These are phyloP conservation scores for Rhorus exstirpatorius DNA, from an alignment of 2,888 invertebrate genomes.

Conservation along the genomic window DNA sequence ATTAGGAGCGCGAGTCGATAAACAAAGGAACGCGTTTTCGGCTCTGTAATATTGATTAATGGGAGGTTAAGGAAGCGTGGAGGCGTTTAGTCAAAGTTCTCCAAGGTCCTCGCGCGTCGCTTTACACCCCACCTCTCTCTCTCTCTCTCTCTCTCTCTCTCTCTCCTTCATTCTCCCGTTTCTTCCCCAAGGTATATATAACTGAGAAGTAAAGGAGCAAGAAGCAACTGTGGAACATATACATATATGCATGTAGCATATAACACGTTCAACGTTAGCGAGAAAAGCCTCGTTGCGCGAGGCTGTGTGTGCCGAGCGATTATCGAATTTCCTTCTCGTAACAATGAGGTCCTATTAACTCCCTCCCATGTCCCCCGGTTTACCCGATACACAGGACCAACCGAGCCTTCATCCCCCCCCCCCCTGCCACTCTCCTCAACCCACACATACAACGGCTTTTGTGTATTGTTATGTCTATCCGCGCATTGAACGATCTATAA, in stretches of 20 bases:
- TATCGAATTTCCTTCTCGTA: slow-evolving; percentile 86
- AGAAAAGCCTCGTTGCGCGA: slow-evolving; percentile 75
- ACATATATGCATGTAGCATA: slow-evolving; percentile 14
- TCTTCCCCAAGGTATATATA: slow-evolving; percentile 64
- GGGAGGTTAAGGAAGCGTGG: slow-evolving; percentile 86
- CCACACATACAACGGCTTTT: slow-evolving; percentile 81
- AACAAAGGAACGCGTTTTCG: slow-evolving; percentile 86
- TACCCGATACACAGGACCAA: slow-evolving; percentile 72
- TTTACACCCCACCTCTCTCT: slow-evolving; percentile 64
- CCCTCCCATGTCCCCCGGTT: slow-evolving; percentile 80
- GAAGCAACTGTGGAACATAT: slow-evolving; percentile 49
- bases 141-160: slow-evolving; percentile 66
- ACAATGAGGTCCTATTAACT: slow-evolving; percentile 86
- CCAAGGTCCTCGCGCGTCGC: slow-evolving; percentile 77
- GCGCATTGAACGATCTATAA: slow-evolving; percentile 84
- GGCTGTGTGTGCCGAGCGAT: slow-evolving; percentile 85
- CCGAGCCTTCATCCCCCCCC: slow-evolving; percentile 45
- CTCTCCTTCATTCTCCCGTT: slow-evolving; percentile 53
- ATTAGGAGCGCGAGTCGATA: slow-evolving; percentile 85
- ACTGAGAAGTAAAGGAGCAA: slow-evolving; percentile 48
- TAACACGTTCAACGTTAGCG: slow-evolving; percentile 62
- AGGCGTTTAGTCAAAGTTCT: slow-evolving; percentile 86
- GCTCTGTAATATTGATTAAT: slow-evolving; percentile 86
- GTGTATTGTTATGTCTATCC: slow-evolving; percentile 86
- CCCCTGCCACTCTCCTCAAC: slow-evolving; percentile 54